phyloP scores from a whole-genome alignment of 2,888 invertebrate genomes.

The Carcina quercana region DNA sequence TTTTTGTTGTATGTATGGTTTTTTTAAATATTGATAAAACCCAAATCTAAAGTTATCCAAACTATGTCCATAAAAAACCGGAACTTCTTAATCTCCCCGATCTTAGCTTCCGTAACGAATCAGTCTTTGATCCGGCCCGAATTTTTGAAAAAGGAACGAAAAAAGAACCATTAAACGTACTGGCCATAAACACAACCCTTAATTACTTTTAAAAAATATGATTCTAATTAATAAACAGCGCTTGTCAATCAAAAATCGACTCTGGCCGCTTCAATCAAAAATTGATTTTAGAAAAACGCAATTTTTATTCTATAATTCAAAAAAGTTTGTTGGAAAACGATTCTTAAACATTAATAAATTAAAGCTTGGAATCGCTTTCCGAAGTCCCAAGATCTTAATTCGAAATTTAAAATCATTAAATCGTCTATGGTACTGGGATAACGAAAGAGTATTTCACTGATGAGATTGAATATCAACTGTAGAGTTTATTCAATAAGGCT shows the following conservation, averaged over 20 bases:
- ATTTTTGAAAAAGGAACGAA: too few species aligned
- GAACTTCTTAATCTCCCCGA: slow-evolving; percentile 6
- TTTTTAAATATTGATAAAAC: too few species aligned
- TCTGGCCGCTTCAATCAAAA: slow-evolving; percentile 1
- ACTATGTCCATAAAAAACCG: slow-evolving; percentile 5
- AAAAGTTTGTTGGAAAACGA: slow-evolving; percentile 3
- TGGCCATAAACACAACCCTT: slow-evolving; percentile 23
- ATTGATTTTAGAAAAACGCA: not conserved
- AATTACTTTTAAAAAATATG: slow-evolving; percentile 24
- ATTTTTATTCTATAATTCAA: not conserved
- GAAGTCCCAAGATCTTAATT: too few species aligned
- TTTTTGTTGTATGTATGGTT: too few species aligned
- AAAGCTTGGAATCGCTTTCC: not conserved
- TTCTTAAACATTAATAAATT: not conserved
- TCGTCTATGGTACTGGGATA: slow-evolving; percentile 7
- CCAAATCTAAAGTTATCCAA: not conserved
- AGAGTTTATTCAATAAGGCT: not conserved
- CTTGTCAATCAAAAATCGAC: slow-evolving; percentile 13
- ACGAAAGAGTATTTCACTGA: not conserved
- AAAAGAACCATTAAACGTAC: too few species aligned
- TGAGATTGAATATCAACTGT: not conserved
- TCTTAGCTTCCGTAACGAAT: slow-evolving; percentile 19
- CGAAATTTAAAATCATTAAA: slow-evolving; percentile 6
- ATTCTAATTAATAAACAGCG: slow-evolving; percentile 18
- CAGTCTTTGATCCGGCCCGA: slow-evolving; percentile 13